Evolutionary conservation across 2,113 vertebrate species (phyloP), one percentile per base, ranked within the genome.

Genomic region (cat (Felis catus)): DNA sequence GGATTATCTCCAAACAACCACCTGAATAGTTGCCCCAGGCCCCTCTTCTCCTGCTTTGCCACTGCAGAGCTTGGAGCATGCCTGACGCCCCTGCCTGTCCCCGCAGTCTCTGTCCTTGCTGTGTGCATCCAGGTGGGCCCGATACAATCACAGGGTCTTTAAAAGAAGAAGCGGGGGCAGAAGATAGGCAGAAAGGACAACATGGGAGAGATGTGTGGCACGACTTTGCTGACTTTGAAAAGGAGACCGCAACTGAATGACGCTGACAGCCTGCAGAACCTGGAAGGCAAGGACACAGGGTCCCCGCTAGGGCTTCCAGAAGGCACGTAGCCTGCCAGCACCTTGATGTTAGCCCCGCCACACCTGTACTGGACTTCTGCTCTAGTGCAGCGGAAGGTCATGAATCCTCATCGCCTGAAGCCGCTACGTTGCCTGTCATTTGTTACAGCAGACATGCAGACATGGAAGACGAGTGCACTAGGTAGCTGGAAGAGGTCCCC

Each of bases 381-480:
- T 12, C 76, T 33, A n/a, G 31, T n/a, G 76, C 33, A 21, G 18
- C 19, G 5, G 9, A 33, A 79, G 76, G 29, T 21, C 53, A 33
- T n/a, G 11, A 12, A 18, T n/a, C 33, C 12, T 31, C 48, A 53
- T 21, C 2, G 18, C 3, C 31, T n/a, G 29, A 31, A 74, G 70
- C 25, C 86, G 41, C n/a, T 39, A 14, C n/a, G 19, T 48, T 9
- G 16, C 23, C 29, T 48, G 45, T 18, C 45, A 78, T 9, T 23
- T 25, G 19, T 74, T 12, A 41, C 13, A 23, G n/a, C n/a, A n/a
- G n/a, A n/a, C n/a, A n/a, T n/a, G 70, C 53, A 58, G 68, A 16
- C 25, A 1, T 4, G 2, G 3, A 61, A 58, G 27, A 7, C 1
- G 3, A 33, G 25, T 15, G 14, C 36, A 25, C 11, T 12, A 29